Conservation (phyloP, 2,113 vertebrate species). For the Pelusios castaneus region DNA sequence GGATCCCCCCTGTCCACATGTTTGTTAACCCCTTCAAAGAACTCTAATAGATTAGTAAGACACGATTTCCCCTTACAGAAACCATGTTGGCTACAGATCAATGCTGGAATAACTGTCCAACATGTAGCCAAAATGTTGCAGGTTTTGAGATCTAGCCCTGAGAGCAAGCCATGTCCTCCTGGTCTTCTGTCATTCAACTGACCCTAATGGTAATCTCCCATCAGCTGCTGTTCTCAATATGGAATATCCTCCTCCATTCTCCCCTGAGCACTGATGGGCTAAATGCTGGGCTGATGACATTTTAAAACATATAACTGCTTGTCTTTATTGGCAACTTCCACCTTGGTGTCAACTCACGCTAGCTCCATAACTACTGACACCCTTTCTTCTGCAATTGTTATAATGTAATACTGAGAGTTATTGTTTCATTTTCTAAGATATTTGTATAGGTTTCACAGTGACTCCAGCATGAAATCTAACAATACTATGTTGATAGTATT, state of each 20-base stretch:
- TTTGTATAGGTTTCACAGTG: not conserved
- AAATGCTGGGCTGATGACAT: not conserved
- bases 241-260: not conserved
- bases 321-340: not conserved
- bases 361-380: fast-evolving
- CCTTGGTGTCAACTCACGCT: not conserved
- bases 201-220: not conserved
- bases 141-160: not conserved
- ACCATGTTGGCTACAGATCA: too few relatives aligned
- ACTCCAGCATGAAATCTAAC: not conserved
- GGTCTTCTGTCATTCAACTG: not conserved
- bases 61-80: too few relatives aligned
- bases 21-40: too few relatives aligned
- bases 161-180: not conserved
- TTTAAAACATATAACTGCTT: not conserved
- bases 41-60: too few relatives aligned
- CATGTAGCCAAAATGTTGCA: conserved; percentile 9
- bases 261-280: not conserved
- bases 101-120: not conserved
- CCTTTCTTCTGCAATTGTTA: not conserved
- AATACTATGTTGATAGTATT: not conserved
- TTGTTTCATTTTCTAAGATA: not conserved
- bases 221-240: not conserved
- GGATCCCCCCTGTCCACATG: too few relatives aligned
- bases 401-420: not conserved